Evolutionary conservation across 2,888 invertebrate genomes (phyloP).

Genomic region (Sisyra terminalis): DNA sequence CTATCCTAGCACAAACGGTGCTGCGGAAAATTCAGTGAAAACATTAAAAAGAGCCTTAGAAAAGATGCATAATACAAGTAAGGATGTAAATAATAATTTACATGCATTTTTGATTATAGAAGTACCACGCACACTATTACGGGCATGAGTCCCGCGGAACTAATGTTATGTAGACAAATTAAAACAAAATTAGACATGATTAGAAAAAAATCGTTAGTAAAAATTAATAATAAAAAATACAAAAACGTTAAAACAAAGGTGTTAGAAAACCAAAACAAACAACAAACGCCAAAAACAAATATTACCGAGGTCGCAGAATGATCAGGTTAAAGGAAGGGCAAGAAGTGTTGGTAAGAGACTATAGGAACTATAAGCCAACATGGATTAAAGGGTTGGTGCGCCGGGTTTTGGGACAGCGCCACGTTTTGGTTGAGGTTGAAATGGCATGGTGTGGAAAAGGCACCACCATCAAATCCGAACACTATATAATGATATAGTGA

Average conservation of each 20-base stretch:
- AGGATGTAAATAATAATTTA: too few relatives aligned
- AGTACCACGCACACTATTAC: too few relatives aligned
- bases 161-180: conserved; percentile 5
- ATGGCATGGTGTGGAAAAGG: too few relatives aligned
- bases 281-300: too few relatives aligned
- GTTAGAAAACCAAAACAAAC: background rate
- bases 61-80: background rate
- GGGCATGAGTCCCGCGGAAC: conserved; percentile 4
- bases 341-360: too few relatives aligned
- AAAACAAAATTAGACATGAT: conserved; percentile 1
- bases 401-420: too few relatives aligned
- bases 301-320: background rate
- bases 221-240: too few relatives aligned
- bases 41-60: background rate
- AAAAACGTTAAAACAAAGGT: background rate
- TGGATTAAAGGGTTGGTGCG: background rate
- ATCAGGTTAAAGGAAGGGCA: background rate
- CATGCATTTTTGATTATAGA: too few relatives aligned
- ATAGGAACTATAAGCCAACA: background rate
- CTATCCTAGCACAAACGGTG: conserved; percentile 5
- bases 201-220: background rate
- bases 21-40: conserved; percentile 6
- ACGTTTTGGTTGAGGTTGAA: background rate
- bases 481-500: too few relatives aligned
- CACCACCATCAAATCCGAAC: too few relatives aligned